phyloP scores from a whole-genome alignment of 2,113 vertebrate genomes.

The Amblyornis subalaris region DNA sequence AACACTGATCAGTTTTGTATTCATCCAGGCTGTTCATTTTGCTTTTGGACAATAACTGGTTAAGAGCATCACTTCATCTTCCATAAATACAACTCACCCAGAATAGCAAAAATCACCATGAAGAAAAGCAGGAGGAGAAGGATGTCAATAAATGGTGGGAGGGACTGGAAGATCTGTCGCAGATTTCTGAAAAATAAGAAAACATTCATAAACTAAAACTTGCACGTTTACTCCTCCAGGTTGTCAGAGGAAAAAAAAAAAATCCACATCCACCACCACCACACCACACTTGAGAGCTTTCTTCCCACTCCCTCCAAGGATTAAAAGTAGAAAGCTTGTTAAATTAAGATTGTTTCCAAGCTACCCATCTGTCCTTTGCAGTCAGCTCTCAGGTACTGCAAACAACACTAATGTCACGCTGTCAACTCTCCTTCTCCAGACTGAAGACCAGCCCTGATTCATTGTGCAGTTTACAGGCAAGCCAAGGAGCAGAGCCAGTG shows the following conservation, averaged over 20 bases:
- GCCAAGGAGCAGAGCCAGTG: neutral
- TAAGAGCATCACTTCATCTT: neutral
- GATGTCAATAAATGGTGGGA: constrained; percentile 97
- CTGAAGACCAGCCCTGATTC: neutral
- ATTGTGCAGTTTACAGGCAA: neutral
- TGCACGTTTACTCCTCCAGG: neutral
- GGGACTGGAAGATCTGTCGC: constrained; percentile 98
- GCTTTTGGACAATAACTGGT: neutral
- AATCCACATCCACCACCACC: neutral
- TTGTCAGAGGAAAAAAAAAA: neutral
- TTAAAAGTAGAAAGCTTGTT: neutral
- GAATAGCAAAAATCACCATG: constrained; percentile 96
- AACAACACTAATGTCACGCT: neutral
- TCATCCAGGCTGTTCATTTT: neutral
- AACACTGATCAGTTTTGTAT: neutral
- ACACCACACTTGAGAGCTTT: neutral
- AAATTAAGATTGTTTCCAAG: neutral
- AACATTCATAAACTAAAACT: neutral
- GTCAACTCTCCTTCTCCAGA: neutral
- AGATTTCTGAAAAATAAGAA: constrained; percentile 82
- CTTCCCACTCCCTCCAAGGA: neutral
- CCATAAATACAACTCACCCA: constrained; percentile 77
- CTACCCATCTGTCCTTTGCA: neutral
- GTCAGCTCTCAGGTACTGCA: neutral
- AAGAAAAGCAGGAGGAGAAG: constrained; percentile 95